Base-by-base conservation (phyloP, 1,140 invertebrate species). In the Manduca sexta region DNA sequence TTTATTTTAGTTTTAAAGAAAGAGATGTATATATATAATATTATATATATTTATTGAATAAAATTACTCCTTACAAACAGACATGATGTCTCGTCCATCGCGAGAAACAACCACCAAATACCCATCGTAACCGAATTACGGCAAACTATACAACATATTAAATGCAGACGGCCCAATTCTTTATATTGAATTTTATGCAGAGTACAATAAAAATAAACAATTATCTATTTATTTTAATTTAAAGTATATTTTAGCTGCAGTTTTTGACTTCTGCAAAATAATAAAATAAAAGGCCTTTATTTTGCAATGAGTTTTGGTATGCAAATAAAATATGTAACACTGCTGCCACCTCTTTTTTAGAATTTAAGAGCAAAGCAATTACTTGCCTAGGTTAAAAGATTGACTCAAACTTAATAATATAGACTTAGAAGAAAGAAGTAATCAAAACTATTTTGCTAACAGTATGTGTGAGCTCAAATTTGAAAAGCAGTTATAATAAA, bases 1-100 rank as follows among this genome's bases (percentile, higher is more conserved):
- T 84, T 84, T 76, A 80, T 84, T 83, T 84, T 81, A 69, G 77
- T 76, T 29, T n/a, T 79, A 81, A 82, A 84, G 74, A 82, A 82
- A 80, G 70, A 75, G 73, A 73, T 79, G 66, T 79, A 68, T 77
- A 72, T 71, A 70, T 68, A 72, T 67, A 68, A 70, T 69, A 69
- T 69, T 65, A 74, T 74, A 69, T 73, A 74, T 78, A 69, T 79
- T 69, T 67, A 69, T 64, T 72, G 70, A 67, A 80, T 75, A 82
- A 74, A 77, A 80, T 79, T 75, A 79, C 73, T 74, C 67, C 69
- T 74, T 81, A 76, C 59, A 84, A 80, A 80, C 73, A 80, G 21
- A 26, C 33, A 64, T 50, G 54, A 64, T 54, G 58, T 72, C 68
- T 69, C 63, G 70, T 71, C 65, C 63, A 74, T 71, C 68, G 69